Percentiles rank a stretch among this genome's conserved stretches.
These are phyloP conservation scores for Calameuta pallipes DNA, from an alignment of 2,888 invertebrate genomes.

Conservation along the genomic window DNA sequence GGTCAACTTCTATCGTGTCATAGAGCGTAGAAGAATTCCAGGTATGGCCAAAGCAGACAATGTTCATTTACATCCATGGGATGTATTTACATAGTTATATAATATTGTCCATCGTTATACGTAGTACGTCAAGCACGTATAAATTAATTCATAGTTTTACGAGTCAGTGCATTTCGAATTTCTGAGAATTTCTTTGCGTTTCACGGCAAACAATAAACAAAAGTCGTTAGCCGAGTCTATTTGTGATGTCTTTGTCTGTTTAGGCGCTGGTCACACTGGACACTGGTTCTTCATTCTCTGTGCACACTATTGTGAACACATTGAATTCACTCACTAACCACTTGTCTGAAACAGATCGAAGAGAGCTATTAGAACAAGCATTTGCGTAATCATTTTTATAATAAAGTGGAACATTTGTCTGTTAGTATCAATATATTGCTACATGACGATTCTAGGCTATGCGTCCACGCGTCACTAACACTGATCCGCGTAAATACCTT, in stretches of 20 bases:
- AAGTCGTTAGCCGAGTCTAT: constrained; percentile 38
- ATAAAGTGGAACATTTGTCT: not conserved
- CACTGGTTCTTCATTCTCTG: constrained; percentile 47
- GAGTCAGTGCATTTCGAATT: constrained; percentile 26
- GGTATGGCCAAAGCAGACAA: constrained; percentile 52
- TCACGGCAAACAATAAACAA: constrained; percentile 45
- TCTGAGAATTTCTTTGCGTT: constrained; percentile 36
- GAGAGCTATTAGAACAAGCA: not conserved
- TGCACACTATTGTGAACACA: constrained; percentile 53
- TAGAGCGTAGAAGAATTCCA: constrained; percentile 58
- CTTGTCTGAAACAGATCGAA: constrained; percentile 46
- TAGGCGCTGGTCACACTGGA: constrained; percentile 41
- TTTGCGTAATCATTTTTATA: not conserved
- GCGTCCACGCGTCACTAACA: not conserved
- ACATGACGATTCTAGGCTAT: not conserved
- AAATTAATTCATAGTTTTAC: constrained; percentile 51
- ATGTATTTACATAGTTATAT: constrained; percentile 53
- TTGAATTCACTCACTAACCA: constrained; percentile 60
- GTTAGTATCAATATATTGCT: not conserved
- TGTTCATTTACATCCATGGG: constrained; percentile 57
- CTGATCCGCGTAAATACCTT: not conserved
- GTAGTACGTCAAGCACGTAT: constrained; percentile 47
- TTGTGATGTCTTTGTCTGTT: constrained; percentile 31
- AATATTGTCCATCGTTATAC: constrained; percentile 50
- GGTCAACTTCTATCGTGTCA: constrained; percentile 59